These are phyloP conservation scores for Trogon surrucura DNA, from an alignment of 2,113 vertebrate genomes.

Conservation along the genomic window DNA sequence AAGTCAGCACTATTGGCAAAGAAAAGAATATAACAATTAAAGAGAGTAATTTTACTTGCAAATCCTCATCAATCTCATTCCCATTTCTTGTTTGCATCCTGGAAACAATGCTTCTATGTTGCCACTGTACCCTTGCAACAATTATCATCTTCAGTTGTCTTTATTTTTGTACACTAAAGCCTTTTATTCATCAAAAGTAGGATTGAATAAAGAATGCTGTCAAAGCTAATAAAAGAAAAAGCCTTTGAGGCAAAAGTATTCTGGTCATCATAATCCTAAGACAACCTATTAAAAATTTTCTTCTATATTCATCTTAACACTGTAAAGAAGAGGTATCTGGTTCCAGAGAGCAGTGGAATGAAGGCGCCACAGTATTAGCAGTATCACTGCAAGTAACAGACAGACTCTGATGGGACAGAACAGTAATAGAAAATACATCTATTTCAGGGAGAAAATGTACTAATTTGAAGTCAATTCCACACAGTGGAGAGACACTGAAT, in stretches of 20 bases:
- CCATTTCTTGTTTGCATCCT: background rate
- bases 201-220: background rate
- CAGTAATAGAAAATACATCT: conserved; percentile 36
- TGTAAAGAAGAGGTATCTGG: conserved; percentile 5
- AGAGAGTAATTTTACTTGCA: background rate
- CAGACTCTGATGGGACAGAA: background rate
- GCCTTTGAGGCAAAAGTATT: background rate
- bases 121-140: background rate
- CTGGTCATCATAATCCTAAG: background rate
- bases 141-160: background rate
- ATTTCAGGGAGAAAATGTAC: conserved; percentile 24
- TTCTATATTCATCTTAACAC: background rate
- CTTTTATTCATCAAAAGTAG: background rate
- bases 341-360: background rate
- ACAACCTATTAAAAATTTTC: background rate
- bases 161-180: background rate
- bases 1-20: background rate
- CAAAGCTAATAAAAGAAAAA: background rate
- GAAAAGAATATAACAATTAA: background rate
- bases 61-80: background rate
- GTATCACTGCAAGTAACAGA: background rate
- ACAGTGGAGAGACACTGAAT: background rate
- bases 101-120: background rate
- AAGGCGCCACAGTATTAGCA: conserved; percentile 14
- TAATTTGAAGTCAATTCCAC: conserved; percentile 26